Base-by-base conservation (phyloP, 2,113 vertebrate genomes). In the Himantopus leucocephalus region DNA sequence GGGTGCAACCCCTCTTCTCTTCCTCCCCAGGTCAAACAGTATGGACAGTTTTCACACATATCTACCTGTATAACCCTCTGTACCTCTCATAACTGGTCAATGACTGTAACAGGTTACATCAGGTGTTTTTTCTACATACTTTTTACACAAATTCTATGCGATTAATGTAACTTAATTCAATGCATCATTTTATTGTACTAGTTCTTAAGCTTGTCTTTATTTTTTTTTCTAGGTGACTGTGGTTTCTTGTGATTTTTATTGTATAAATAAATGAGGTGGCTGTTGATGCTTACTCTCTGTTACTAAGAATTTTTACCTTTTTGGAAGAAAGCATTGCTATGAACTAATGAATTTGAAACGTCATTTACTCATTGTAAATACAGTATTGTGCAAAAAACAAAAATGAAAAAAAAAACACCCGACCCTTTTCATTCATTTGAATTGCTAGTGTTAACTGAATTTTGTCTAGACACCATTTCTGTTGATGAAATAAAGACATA, bases 101-200 rank as follows among this genome's bases (percentile, higher is more conserved):
- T 98, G 99, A 99, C 99, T 99, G 99, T 99, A 99, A 99, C 99
- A 99, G 99, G 99, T 99, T 99, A 99, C 99, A 99, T 99, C 99
- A 99, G 99, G 99, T 99, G 99, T 99, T 99, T 99, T 97, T 99
- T 99, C 99, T 99, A 99, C 99, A 99, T 99, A 99, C 99, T 99
- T 99, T 99, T 99, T 99, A 99, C 99, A 99, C 99, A 99, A 98
- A 99, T 99, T 99, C 98, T 99, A 99, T 99, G 99, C 98, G 99
- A 99, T 99, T 99, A 99, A 99, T 99, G 99, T 99, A 99, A 99
- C 99, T 98, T 99, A 98, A 99, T 99, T 99, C 98, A 99, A 98
- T 99, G 99, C 99, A 99, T 99, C 98, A 98, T 99, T 99, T 99
- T 99, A 98, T 99, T 99, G 99, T 99, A 98, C 98, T 99, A 99